phyloP scores from a whole-genome alignment of 2,888 invertebrate species.

The Netelia virgata region DNA sequence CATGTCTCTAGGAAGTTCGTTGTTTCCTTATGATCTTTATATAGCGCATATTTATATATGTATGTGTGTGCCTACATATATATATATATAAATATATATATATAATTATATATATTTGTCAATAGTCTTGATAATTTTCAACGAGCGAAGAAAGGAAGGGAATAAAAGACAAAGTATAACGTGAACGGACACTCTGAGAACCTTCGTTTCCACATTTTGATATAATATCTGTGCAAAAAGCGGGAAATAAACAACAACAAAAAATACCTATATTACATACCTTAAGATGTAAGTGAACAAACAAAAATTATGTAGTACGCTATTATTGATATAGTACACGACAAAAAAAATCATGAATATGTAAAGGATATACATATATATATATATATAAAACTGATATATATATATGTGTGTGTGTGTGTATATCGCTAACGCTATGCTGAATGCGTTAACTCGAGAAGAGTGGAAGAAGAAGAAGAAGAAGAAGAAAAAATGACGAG shows the following conservation, averaged over 20 bases:
- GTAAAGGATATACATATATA: conserved; percentile 74
- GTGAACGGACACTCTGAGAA: conserved; percentile 77
- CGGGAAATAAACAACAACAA: conserved; percentile 72
- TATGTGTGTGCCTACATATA: conserved; percentile 6
- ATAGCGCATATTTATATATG: conserved; percentile 44
- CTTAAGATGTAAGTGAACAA: conserved; percentile 83
- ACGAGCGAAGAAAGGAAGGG: conserved; percentile 50
- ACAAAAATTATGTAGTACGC: conserved; percentile 80
- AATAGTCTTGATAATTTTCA: conserved; percentile 56
- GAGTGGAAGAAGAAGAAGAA: conserved; percentile 49
- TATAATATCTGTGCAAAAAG: conserved; percentile 80
- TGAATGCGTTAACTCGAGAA: conserved; percentile 76
- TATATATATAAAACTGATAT: conserved; percentile 78
- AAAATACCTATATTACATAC: conserved; percentile 83
- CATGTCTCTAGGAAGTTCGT: conserved; percentile 84
- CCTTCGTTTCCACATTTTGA: conserved; percentile 83
- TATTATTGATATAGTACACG: conserved; percentile 75
- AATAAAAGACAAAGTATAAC: conserved; percentile 69
- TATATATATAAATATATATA: conserved; percentile 16
- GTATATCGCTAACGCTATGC: conserved; percentile 81
- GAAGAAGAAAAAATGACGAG: conserved; percentile 28
- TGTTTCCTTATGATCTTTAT: conserved; percentile 68
- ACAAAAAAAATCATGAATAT: conserved; percentile 74
- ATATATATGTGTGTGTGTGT: conserved; percentile 78
- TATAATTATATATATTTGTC: conserved; percentile 37